These are phyloP conservation scores for Pediacus dermestoides DNA, from an alignment of 2,888 invertebrate species.

Conservation along the genomic window DNA sequence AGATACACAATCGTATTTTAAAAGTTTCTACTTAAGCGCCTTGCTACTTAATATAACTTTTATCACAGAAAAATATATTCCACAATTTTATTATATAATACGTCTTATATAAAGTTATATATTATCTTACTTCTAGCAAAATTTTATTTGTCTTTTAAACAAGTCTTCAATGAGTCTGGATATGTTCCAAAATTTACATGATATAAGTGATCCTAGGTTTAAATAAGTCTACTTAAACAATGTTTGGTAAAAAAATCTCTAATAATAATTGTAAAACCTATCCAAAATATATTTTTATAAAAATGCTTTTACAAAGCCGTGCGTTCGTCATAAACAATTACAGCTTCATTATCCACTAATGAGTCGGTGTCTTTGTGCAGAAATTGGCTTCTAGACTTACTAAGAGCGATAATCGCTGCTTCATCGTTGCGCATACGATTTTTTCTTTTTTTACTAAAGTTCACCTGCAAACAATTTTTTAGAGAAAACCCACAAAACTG, in stretches of 20 bases:
- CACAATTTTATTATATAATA: constrained; percentile 15
- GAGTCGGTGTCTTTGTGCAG: constrained; percentile 58
- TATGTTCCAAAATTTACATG: too few species aligned
- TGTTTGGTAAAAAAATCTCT: too few species aligned
- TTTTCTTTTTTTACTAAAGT: constrained; percentile 73
- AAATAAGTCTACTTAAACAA: too few species aligned
- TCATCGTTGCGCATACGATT: constrained; percentile 79
- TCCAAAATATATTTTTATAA: constrained; percentile 22
- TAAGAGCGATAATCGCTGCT: constrained; percentile 74
- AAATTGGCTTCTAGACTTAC: constrained; percentile 67
- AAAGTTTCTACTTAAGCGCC: constrained; percentile 16
- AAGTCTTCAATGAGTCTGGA: constrained; percentile 31
- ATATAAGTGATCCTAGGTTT: too few species aligned
- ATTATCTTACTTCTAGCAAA: constrained; percentile 18
- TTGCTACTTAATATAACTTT: constrained; percentile 21
- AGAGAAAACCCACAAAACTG: not conserved
- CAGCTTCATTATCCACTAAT: constrained; percentile 72
- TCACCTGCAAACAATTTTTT: constrained; percentile 54
- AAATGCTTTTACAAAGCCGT: constrained; percentile 62
- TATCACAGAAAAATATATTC: constrained; percentile 29
- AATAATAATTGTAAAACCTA: constrained; percentile 19
- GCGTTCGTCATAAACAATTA: constrained; percentile 77
- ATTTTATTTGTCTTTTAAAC: constrained; percentile 34
- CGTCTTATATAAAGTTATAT: too few species aligned
- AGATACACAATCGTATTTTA: constrained; percentile 18